Base-by-base conservation (phyloP, 2,797 vertebrate genomes). In the Falco concolor region DNA sequence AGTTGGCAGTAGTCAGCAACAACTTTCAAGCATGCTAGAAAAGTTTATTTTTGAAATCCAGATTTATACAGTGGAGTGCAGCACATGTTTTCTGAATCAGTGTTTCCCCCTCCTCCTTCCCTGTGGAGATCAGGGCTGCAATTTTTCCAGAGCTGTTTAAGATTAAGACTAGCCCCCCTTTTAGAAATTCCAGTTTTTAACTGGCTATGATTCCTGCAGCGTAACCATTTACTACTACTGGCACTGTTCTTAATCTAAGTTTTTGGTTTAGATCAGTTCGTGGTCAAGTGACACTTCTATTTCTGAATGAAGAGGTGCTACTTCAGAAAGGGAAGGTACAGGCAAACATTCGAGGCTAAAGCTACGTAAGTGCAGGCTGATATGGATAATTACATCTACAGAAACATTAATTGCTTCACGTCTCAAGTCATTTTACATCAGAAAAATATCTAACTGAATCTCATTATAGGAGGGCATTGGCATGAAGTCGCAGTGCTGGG, bases 1-100 rank as follows among this genome's bases (percentile, higher is more conserved):
- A 70, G 63, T 88, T 96, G 92, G 91, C 96, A 84, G 87, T 83
- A 95, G 93, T 96, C 78, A 95, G 95, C 90, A 94, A 84, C 96
- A 96, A 87, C 94, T 92, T 94, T 92, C 59, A 53, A 89, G 82
- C 42, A 19, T 67, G 83, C 95, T 97, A 93, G 92, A 90, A 95
- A 94, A 83, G 91, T 94, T 95, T 89, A n/a, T 92, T 92, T 97
- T 97, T 97, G 94, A 97, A 91, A 94, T 77, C 78, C 94, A 94
- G 89, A 85, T 96, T 97, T 96, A 96, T 95, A 94, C 70, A 38
- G 84, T 24, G 75, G 76, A 96, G 91, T 19, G 80, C 54, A 67
- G 92, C 80, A 84, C 93, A 96, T 97, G 95, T 94, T 97, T 97
- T 97, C 93, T 77, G 93, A 93, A 97, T 97, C 95, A 94, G 70